These are phyloP conservation scores for Cheilosia impressa DNA, from an alignment of 2,888 invertebrate genomes.

Conservation along the genomic window DNA sequence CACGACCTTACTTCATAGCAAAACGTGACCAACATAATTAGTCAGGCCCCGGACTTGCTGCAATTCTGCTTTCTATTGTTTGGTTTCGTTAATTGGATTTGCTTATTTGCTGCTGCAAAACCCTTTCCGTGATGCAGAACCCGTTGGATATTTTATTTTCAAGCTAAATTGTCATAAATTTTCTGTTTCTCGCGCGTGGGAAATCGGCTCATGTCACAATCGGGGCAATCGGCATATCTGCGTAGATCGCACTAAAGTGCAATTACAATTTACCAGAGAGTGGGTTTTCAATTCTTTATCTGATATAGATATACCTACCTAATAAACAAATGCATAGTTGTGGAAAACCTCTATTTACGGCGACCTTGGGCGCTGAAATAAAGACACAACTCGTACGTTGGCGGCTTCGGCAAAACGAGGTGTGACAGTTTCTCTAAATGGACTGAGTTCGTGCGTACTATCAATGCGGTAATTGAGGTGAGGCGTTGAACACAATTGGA, in stretches of 20 bases:
- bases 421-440: constrained; percentile 26
- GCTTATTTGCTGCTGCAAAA: neutral
- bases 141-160: no score
- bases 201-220: no score
- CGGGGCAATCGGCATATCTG: no score
- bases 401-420: constrained; percentile 28
- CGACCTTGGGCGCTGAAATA: constrained; percentile 4
- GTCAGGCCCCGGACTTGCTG: constrained; percentile 6
- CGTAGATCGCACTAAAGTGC: no score
- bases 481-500: constrained; percentile 20
- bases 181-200: no score
- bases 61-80: constrained; percentile 31
- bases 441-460: constrained; percentile 4
- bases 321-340: neutral
- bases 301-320: constrained; percentile 1
- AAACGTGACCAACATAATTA: constrained; percentile 37
- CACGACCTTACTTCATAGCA: constrained; percentile 14
- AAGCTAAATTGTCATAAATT: no score
- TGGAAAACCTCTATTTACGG: neutral
- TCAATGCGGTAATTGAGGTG: constrained; percentile 17
- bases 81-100: constrained; percentile 53
- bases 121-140: neutral
- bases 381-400: constrained; percentile 5
- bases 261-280: neutral
- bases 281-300: constrained; percentile 16